These are phyloP conservation scores for Phaenicophaeus curvirostris DNA, from an alignment of 2,797 vertebrate species.

Conservation along the genomic window DNA sequence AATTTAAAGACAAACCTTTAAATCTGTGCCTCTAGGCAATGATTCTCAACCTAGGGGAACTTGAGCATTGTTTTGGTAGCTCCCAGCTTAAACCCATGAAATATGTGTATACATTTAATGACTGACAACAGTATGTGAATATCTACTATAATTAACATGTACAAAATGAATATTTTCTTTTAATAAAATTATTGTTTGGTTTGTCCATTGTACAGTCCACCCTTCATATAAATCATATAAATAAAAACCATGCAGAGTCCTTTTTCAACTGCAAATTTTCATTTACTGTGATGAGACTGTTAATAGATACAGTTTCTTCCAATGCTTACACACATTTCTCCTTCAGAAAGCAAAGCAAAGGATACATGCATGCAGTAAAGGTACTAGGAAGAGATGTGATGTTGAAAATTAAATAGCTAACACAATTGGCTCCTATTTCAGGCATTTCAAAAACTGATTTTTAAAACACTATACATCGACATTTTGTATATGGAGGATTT, in stretches of 20 bases:
- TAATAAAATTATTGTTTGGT: not conserved
- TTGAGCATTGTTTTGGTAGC: not conserved
- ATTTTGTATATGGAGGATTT: not conserved
- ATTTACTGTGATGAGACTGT: not conserved
- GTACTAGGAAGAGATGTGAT: not conserved
- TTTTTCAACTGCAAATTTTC: not conserved
- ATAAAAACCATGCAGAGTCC: not conserved
- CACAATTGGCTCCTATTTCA: not conserved
- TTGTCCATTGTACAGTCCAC: not conserved
- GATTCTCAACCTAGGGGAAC: not conserved
- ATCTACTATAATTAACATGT: not conserved
- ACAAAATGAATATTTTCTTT: not conserved
- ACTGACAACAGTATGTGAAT: not conserved
- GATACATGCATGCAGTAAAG: not conserved
- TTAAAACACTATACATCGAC: not conserved
- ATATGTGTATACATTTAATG: not conserved
- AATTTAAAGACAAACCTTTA: conserved; percentile 56
- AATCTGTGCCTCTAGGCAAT: conserved; percentile 28
- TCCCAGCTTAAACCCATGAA: not conserved
- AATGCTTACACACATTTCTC: not conserved
- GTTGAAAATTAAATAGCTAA: not conserved
- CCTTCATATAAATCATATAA: not conserved
- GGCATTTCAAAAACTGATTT: not conserved
- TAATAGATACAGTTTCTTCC: not conserved
- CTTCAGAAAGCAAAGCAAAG: not conserved